Evolutionary conservation across 2,888 invertebrate species (phyloP).

Genomic region (Helicoverpa assulta): DNA sequence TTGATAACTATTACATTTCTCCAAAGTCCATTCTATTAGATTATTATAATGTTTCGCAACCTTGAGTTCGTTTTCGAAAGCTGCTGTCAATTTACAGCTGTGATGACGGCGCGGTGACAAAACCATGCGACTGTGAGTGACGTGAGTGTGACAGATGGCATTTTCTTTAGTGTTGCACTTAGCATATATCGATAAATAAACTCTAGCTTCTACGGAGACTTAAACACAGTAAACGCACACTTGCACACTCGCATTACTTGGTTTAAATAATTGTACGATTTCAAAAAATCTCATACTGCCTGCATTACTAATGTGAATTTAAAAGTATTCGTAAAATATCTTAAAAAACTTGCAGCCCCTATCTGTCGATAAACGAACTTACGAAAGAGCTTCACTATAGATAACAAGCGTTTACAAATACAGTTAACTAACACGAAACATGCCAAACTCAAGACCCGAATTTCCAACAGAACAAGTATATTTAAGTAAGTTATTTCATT

Average conservation of each 20-base stretch:
- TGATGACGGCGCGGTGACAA: constrained; percentile 54
- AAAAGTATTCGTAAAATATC: too few species aligned
- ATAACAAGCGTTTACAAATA: background rate
- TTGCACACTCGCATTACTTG: too few species aligned
- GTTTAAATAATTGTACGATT: too few species aligned
- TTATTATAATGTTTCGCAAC: constrained; percentile 64
- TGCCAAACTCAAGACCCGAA: too few species aligned
- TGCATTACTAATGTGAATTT: too few species aligned
- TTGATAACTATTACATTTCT: constrained; percentile 83
- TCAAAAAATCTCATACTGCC: too few species aligned
- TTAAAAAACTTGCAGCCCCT: background rate
- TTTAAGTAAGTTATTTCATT: too few species aligned
- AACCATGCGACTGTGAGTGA: constrained; percentile 71
- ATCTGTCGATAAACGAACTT: background rate
- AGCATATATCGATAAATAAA: background rate
- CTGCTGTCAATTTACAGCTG: constrained; percentile 65
- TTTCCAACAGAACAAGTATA: too few species aligned
- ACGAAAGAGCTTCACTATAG: background rate
- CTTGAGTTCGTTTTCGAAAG: constrained; percentile 77
- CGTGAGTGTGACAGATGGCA: constrained; percentile 46
- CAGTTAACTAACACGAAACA: too few species aligned
- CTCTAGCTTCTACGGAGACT: too few species aligned
- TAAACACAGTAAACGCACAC: too few species aligned
- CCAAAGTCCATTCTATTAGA: constrained; percentile 65
- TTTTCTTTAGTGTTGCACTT: constrained; percentile 11